Evolutionary conservation across 2,888 invertebrate species (phyloP), one percentile per base, ranked within the genome.

Genomic region (Andrena fulva): DNA sequence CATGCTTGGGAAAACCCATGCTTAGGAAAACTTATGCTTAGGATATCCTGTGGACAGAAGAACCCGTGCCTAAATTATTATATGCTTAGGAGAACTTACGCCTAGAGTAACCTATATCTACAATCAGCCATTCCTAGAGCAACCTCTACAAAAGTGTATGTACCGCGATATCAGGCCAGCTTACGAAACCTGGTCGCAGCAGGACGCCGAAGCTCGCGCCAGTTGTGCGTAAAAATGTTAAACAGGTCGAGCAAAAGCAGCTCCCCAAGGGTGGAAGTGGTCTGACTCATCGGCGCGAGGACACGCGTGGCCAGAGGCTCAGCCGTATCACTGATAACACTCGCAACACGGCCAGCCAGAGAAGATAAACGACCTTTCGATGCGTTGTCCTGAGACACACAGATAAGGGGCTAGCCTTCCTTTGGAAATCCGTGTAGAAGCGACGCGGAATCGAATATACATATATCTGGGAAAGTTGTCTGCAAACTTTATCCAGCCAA

Each of bases 331-430:
- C 64, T 78, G 82, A 84, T 84, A 84, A 84, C 35, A 42, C 77
- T 56, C 56, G 63, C 27, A 50, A 70, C 74, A 75, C 54, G 71
- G 31, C 33, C 64, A 59, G 62, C 56, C 24, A 2, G 42, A 42
- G 56, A 60, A 80, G 82, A 84, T 82, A 84, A 82, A 84, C 82
- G 72, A 42, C 78, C 72, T 70, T 66, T 70, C 82, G 78, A 84
- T 76, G 72, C 75, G 70, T 68, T 76, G 78, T 69, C 73, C 82
- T 64, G 56, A 31, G 70, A 20, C 66, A 67, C 6, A 8, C 29
- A 54, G 83, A 83, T 79, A 83, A 83, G 35, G 42, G 42, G 16
- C 24, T 12, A n/a, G 72, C 59, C 75, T 82, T 77, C 72, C 77
- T 73, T 74, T n/a, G 31, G 67, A 63, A 29, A 77, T 71, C 54